Base-by-base conservation (phyloP, 2,888 invertebrate species). In the Argyra leucocephala region DNA sequence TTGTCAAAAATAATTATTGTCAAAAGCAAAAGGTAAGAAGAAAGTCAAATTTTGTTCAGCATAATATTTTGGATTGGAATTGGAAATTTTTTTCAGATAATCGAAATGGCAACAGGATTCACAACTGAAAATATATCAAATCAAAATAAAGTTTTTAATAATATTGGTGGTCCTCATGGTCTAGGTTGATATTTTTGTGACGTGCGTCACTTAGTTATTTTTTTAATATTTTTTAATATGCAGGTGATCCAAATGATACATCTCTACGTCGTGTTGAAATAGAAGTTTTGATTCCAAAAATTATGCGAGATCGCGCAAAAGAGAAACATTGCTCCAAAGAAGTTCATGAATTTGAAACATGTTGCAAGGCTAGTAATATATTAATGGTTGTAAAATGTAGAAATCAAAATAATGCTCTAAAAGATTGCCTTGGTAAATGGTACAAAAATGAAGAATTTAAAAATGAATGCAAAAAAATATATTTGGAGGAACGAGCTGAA, bases 261-360 rank as follows among this genome's bases (percentile, higher is more conserved):
- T 81, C 82, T n/a, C 78, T 98, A 64, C 83, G 97, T 71, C 92
- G 87, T 82, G 92, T 96, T 3, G 98, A 98, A 80, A 80, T 80
- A 22, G 93, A 96, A 75, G 88, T 97, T 22, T 76, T 96, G 70
- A 90, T 98, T 75, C 92, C 96, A 0, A 91, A 94, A 79, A 85
- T 90, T 73, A 89, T 97, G 83, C 84, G 96, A 70, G 91, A 92
- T 24, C 87, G 86, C 72, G 90, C 94, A 0, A 90, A 87, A 76
- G 75, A 74, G 18, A 89, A 90, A 73, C 91, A 93, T 77, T 97
- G 97, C 78, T 67, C 75, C 0, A 78, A 84, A 70, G 88, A 89
- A 81, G 91, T 92, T 0, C 78, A 82, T 74, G 85, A 88, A 62
- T 89, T 89, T 73, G 82, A 85, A 48, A 81, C 85, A 62, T 93